A percentile compares a stretch with the other conserved stretches of the same genome.
These are phyloP conservation scores for Lasiurus borealis DNA, from an alignment of 2,113 vertebrate species.

Conservation along the genomic window DNA sequence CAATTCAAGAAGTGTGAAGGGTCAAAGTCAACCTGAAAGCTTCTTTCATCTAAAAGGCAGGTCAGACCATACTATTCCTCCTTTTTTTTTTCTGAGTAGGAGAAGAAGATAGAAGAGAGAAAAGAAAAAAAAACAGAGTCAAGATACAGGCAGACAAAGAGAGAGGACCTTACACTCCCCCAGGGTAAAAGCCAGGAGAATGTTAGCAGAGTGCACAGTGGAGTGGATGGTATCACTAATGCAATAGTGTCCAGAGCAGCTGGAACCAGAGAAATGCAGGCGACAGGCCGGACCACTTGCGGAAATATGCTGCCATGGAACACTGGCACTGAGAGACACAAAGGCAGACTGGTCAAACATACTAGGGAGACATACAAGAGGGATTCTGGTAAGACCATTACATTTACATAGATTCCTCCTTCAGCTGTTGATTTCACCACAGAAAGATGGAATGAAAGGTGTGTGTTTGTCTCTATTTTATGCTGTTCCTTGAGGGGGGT, in stretches of 20 bases:
- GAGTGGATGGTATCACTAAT: not conserved
- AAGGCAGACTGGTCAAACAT: not conserved
- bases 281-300: not conserved
- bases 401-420: not conserved
- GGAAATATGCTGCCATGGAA: not conserved
- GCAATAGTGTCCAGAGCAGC: not conserved
- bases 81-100: not conserved
- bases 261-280: not conserved
- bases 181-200: not conserved
- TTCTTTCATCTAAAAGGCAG: slow-evolving; percentile 60
- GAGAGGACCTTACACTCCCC: not conserved
- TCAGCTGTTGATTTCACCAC: not conserved
- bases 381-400: not conserved
- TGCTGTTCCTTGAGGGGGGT: not conserved
- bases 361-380: not conserved
- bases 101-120: not conserved
- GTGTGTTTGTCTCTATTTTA: not conserved
- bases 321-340: not conserved
- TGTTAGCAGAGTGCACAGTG: not conserved
- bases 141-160: not conserved
- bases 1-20: slow-evolving; percentile 60
- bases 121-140: slow-evolving; percentile 47
- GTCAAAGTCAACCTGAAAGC: slow-evolving; percentile 63
- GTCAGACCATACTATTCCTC: not conserved
- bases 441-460: not conserved